Evolutionary conservation across 2,888 invertebrate species (phyloP).

Genomic region (Eubasilissa splendida): DNA sequence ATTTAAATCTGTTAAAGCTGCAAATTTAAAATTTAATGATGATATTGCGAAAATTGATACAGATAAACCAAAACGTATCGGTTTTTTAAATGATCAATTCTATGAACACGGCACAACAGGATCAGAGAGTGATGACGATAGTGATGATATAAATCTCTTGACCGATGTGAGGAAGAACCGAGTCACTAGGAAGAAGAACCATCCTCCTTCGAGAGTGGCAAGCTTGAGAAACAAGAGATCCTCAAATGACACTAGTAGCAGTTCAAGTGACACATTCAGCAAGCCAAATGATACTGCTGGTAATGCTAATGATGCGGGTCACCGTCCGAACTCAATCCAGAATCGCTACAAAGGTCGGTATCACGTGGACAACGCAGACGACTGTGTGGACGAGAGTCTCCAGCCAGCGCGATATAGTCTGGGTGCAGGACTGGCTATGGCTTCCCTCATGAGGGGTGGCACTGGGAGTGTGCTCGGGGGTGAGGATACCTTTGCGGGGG

Average conservation of each 20-base stretch:
- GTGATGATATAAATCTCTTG: conserved; percentile 62
- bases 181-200: conserved; percentile 65
- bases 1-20: too few species aligned
- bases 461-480: conserved; percentile 62
- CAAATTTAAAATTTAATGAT: too few species aligned
- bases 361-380: background rate
- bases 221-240: conserved; percentile 28
- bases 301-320: background rate
- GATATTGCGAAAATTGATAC: background rate
- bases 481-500: conserved; percentile 69
- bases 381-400: conserved; percentile 63
- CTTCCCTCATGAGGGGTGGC: conserved; percentile 65
- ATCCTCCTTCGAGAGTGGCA: conserved; percentile 60
- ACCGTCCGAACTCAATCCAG: too few species aligned
- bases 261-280: too few species aligned
- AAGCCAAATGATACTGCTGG: background rate
- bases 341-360: background rate
- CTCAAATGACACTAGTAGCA: background rate
- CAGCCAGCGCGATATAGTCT: conserved; percentile 65
- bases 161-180: conserved; percentile 66
- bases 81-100: background rate
- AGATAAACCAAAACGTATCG: background rate
- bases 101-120: conserved; percentile 10
- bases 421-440: conserved; percentile 71
- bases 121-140: conserved; percentile 45